phyloP scores from a whole-genome alignment of 2,888 invertebrate genomes.

The Apodemia zela region DNA sequence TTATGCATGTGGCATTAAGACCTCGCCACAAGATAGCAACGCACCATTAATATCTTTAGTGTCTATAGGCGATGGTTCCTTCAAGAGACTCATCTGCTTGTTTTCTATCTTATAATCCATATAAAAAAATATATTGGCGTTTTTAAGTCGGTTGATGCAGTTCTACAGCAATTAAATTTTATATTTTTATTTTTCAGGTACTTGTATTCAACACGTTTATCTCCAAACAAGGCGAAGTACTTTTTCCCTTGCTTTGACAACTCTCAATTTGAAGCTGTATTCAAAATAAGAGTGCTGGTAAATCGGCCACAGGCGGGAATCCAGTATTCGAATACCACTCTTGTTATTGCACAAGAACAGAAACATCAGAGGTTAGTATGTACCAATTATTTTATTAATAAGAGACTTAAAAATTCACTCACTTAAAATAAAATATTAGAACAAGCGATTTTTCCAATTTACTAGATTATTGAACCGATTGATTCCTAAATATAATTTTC shows the following conservation, averaged over 20 bases:
- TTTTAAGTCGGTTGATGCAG: background rate
- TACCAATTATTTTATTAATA: slow-evolving; percentile 16
- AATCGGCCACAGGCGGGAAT: slow-evolving; percentile 37
- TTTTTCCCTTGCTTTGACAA: slow-evolving; percentile 89
- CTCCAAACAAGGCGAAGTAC: slow-evolving; percentile 80
- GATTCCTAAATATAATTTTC: too few species aligned
- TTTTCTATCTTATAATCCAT: too few species aligned
- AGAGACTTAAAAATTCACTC: too few species aligned
- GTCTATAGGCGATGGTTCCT: too few species aligned
- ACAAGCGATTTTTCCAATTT: too few species aligned
- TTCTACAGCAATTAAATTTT: slow-evolving; percentile 13
- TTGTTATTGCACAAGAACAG: slow-evolving; percentile 56
- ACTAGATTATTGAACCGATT: too few species aligned
- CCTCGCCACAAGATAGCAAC: too few species aligned
- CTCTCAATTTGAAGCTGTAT: slow-evolving; percentile 83
- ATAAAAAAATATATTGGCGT: too few species aligned
- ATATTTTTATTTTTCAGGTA: slow-evolving; percentile 64
- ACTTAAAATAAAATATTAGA: too few species aligned
- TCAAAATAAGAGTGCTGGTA: slow-evolving; percentile 56
- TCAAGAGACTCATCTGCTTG: too few species aligned
- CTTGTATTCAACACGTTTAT: slow-evolving; percentile 81
- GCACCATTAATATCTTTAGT: too few species aligned
- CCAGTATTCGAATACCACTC: slow-evolving; percentile 53
- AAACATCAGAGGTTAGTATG: slow-evolving; percentile 49
- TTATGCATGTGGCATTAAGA: too few species aligned